Conservation (phyloP, 2,797 vertebrate genomes). For the Micrastur ruficollis region DNA sequence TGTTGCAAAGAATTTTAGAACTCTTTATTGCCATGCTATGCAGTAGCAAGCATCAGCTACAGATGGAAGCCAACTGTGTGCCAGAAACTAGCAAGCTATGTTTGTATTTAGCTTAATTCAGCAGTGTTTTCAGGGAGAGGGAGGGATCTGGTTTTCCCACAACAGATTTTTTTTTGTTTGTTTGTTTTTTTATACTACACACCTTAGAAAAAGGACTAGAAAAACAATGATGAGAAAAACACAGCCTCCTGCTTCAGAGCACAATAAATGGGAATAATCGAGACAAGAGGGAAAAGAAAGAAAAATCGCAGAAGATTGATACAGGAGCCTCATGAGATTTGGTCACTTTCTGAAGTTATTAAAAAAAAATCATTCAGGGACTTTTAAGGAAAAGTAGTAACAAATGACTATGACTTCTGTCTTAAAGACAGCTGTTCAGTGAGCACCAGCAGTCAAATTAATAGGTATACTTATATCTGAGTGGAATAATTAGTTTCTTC, state of each 20-base stretch:
- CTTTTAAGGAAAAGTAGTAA: not conserved
- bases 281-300: not conserved
- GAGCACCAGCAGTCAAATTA: not conserved
- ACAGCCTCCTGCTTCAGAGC: not conserved
- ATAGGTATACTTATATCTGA: not conserved
- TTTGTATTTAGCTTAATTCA: not conserved
- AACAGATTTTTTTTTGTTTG: not conserved
- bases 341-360: not conserved
- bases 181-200: not conserved
- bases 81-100: not conserved
- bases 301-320: not conserved
- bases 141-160: not conserved
- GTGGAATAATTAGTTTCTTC: not conserved
- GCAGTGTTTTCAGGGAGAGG: not conserved
- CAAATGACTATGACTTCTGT: not conserved
- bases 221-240: not conserved
- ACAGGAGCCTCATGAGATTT: not conserved
- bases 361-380: not conserved
- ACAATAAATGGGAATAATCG: not conserved
- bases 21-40: not conserved
- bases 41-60: not conserved
- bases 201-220: not conserved
- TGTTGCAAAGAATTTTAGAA: not conserved
- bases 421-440: not conserved
- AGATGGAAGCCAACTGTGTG: not conserved